Evolutionary conservation across 2,113 vertebrate genomes (phyloP).

Genomic region (Odocoileus virginianus): DNA sequence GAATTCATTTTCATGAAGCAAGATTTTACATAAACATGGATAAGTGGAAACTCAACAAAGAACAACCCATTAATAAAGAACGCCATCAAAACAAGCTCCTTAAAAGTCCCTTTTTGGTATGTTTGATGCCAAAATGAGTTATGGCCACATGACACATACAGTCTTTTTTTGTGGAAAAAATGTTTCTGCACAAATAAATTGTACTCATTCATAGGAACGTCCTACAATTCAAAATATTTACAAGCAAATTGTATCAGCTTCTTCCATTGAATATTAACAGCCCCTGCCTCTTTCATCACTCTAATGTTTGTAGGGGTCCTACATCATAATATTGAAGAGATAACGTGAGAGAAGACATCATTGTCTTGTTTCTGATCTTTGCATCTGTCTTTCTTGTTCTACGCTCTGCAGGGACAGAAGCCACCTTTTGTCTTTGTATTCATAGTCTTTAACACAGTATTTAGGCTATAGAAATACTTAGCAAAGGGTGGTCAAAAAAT

Average conservation of each 20-base stretch:
- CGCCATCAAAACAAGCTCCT: background rate
- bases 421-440: background rate
- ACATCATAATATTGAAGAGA: background rate
- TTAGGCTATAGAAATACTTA: background rate
- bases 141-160: background rate
- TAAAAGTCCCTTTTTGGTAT: background rate
- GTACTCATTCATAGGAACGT: background rate
- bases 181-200: background rate
- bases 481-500: background rate
- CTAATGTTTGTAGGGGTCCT: background rate
- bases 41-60: slow-evolving; percentile 29
- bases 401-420: background rate
- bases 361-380: background rate
- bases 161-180: background rate
- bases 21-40: slow-evolving; percentile 11
- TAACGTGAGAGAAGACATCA: background rate
- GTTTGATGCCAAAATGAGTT: background rate
- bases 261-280: background rate
- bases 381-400: background rate
- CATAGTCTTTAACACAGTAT: background rate
- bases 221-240: background rate
- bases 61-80: background rate
- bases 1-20: slow-evolving; percentile 29
- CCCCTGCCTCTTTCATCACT: background rate
- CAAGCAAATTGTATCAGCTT: background rate